Conservation (phyloP, 2,888 invertebrate species). For the Nemoura dubitans region DNA sequence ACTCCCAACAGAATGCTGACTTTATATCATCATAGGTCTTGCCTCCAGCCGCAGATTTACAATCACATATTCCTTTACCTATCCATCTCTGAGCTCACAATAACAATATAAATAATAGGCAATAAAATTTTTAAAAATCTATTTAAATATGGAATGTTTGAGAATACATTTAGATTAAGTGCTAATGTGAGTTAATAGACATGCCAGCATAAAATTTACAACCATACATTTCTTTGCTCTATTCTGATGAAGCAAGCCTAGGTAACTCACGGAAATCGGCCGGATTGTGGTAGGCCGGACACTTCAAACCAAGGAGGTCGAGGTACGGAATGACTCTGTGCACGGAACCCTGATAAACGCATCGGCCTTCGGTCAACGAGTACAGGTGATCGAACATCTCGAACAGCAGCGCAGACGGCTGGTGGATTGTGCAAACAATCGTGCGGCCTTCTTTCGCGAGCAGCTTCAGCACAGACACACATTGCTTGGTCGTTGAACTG, state of each 20-base stretch:
- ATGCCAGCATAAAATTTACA: not conserved
- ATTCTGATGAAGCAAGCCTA: not conserved
- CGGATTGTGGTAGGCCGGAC: conserved; percentile 91
- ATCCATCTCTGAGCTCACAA: no score
- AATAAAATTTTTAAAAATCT: no score
- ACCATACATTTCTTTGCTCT: not conserved
- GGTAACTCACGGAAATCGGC: conserved; percentile 83
- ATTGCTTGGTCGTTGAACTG: conserved; percentile 86
- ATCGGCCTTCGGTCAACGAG: conserved; percentile 80
- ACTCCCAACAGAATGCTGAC: no score
- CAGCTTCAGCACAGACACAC: conserved; percentile 80
- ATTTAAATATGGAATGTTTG: no score
- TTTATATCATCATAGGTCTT: no score
- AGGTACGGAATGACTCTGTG: conserved; percentile 80
- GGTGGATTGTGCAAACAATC: conserved; percentile 92
- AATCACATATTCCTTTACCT: no score
- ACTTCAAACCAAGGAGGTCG: conserved; percentile 72
- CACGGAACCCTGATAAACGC: conserved; percentile 83
- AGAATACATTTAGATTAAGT: no score
- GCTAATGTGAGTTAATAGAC: no score
- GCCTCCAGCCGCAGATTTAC: no score
- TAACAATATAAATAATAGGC: no score
- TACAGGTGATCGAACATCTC: conserved; percentile 93
- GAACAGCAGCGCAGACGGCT: conserved; percentile 90
- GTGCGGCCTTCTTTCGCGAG: conserved; percentile 86